Evolutionary conservation across 64 coral and sea anemone species (phyloP).

Genomic region (Anthopleura sola): DNA sequence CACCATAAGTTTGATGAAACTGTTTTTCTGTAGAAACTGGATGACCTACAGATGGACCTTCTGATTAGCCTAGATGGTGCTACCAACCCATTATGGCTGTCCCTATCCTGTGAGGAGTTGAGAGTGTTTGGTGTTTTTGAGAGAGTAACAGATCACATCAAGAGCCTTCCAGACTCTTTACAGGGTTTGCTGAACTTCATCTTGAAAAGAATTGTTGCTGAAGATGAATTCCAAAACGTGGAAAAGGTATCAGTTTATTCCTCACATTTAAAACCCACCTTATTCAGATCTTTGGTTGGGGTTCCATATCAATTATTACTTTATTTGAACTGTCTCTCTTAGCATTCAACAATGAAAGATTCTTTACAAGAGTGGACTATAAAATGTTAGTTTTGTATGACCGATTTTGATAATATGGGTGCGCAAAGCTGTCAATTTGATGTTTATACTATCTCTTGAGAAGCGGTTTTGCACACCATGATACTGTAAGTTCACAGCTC

Average conservation of each 20-base stretch:
- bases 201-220: slow-evolving; percentile 51
- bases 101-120: slow-evolving; percentile 82
- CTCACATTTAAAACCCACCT: too few relatives aligned
- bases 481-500: too few relatives aligned
- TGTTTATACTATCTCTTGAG: too few relatives aligned
- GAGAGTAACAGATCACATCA: slow-evolving; percentile 71
- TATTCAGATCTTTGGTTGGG: too few relatives aligned
- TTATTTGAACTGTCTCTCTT: too few relatives aligned
- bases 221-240: slow-evolving; percentile 64
- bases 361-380: too few relatives aligned
- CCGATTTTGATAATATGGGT: too few relatives aligned
- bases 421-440: too few relatives aligned
- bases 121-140: slow-evolving; percentile 89
- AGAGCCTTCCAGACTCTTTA: slow-evolving; percentile 33
- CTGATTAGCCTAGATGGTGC: slow-evolving; percentile 62
- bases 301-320: too few relatives aligned
- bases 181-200: slow-evolving; percentile 69
- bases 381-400: too few relatives aligned
- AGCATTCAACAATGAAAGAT: too few relatives aligned
- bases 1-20: background rate
- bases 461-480: too few relatives aligned
- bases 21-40: slow-evolving; percentile 48
- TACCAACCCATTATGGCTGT: slow-evolving; percentile 81
- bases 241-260: slow-evolving; percentile 41
- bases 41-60: slow-evolving; percentile 73